Base-by-base conservation (phyloP, 1,140 invertebrate species). In the Eupeodes corollae region DNA sequence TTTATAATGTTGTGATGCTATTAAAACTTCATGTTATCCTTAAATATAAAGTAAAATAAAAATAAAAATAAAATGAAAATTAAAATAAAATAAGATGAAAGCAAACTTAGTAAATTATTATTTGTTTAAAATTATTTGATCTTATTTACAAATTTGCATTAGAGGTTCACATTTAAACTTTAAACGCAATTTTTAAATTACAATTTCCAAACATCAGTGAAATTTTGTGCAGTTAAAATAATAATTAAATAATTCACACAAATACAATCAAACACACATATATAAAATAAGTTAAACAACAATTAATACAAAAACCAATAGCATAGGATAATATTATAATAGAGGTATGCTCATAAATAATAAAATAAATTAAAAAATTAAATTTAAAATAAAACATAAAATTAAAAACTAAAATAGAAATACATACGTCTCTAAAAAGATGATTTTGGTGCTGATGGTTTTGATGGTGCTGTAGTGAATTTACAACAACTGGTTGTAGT, bases 381-480 rank as follows among this genome's bases (percentile, higher is more conserved):
- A 32, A 6, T 41, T 41, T 15, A 19, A 41, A 15, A 26, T 26
- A 26, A 26, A 26, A 26, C 3, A 3, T 26, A 8, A 26, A 26
- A 26, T 8, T 26, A 26, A 41, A 26, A 26, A 26, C 21, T 26
- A 26, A 41, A 41, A 41, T 21, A 46, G 19, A 35, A 46, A 66
- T 67, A 67, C 63, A 66, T 67, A 67, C 63, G 63, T 67, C 63
- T 67, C 63, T 66, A 67, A 67, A 66, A 56, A 66, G 61, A 67
- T 67, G 63, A 67, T 66, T 66, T 66, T 66, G 63, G 63, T 62
- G 59, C 60, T 66, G 63, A 60, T 63, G 63, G 57, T 57, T 64
- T 65, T 62, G 63, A 63, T 65, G 63, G 63, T 65, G 62, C 63
- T 65, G 63, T 54, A 66, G 63, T 65, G 63, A 65, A 55, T 65